Percentiles rank a stretch among this genome's conserved stretches.
phyloP scores from a whole-genome alignment of 30 jellyfish, hydroid and myxozoan species.

The Aurelia coerulea region DNA sequence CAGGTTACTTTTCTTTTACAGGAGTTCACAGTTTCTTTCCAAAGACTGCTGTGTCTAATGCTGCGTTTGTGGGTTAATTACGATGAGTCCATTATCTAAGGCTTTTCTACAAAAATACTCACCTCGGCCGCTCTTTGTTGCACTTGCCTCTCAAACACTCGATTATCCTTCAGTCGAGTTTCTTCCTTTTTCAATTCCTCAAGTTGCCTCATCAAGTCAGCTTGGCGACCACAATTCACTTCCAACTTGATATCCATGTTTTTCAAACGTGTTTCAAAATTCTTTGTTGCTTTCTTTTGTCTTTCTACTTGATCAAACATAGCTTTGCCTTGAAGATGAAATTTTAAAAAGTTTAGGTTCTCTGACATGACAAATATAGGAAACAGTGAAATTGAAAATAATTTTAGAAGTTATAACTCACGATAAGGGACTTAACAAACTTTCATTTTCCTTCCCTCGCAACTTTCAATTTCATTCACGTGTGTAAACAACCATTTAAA shows the following conservation, averaged over 20 bases:
- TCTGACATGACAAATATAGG: not conserved
- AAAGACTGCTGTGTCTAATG: too few relatives aligned
- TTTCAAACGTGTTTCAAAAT: slow-evolving; percentile 21
- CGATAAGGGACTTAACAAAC: too few relatives aligned
- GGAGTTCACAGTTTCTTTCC: too few relatives aligned
- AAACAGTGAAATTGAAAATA: not conserved
- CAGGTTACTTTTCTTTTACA: too few relatives aligned
- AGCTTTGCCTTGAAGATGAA: not conserved
- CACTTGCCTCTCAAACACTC: slow-evolving; percentile 33
- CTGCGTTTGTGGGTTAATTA: too few relatives aligned
- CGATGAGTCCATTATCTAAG: too few relatives aligned
- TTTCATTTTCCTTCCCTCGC: too few relatives aligned
- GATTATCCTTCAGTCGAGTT: slow-evolving; percentile 11
- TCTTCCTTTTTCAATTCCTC: slow-evolving; percentile 37
- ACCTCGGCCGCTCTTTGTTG: slow-evolving; percentile 62
- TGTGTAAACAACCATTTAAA: too few relatives aligned
- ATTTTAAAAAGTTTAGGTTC: not conserved
- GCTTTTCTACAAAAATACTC: not conserved
- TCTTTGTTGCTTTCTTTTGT: slow-evolving; percentile 44
- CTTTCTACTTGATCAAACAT: slow-evolving; percentile 12
- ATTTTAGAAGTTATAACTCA: too few relatives aligned
- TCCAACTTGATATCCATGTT: slow-evolving; percentile 23
- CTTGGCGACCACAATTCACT: slow-evolving; percentile 44
- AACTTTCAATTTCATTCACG: too few relatives aligned
- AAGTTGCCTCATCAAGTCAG: slow-evolving; percentile 44